Evolutionary conservation across 1,140 invertebrate genomes (phyloP), one percentile per base, ranked within the genome.

Genomic region (Papilio polytes): DNA sequence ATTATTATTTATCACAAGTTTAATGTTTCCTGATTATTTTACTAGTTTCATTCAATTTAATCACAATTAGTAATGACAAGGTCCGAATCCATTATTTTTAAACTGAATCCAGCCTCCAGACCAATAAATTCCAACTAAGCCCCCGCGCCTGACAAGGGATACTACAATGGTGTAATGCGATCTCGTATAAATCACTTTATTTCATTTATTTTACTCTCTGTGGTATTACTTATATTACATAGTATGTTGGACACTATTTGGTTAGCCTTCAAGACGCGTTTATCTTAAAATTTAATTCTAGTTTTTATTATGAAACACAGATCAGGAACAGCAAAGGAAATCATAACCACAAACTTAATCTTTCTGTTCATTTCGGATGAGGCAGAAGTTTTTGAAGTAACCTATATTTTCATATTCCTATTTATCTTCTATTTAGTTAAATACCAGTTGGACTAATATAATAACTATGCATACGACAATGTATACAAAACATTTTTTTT

Each of bases 171-270:
- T 56, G 53, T 53, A 78, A 59, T 7, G 20, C 9, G 74, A 51
- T 36, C 74, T 22, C 53, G 18, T 78, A 78, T 78, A 78, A 78
- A 78, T 78, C 76, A 78, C 76, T 59, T 78, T 56, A 59, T 77
- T 77, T 78, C 76, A 78, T 78, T 78, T 78, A 59, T 78, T 78
- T 70, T 70, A 70, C 63, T 70, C 63, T 70, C 63, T 70, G 26
- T 15, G 13, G 63, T 70, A 31, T 70, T 63, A 56, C 53, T 18
- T 56, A 26, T 63, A 63, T 63, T 36, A 70, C 26, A 15, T 31
- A 3, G 63, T 70, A 36, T 59, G 56, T 20, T 22, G 20, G 56
- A 20, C 7, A 70, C 12, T 7, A 31, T 70, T 31, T 70, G 63
- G 26, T 70, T 70, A 31, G 15, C 31, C 8, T 20, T 56, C n/a